Evolutionary conservation across 2,113 vertebrate genomes (phyloP).

Genomic region (Chaetorhynchus papuensis): DNA sequence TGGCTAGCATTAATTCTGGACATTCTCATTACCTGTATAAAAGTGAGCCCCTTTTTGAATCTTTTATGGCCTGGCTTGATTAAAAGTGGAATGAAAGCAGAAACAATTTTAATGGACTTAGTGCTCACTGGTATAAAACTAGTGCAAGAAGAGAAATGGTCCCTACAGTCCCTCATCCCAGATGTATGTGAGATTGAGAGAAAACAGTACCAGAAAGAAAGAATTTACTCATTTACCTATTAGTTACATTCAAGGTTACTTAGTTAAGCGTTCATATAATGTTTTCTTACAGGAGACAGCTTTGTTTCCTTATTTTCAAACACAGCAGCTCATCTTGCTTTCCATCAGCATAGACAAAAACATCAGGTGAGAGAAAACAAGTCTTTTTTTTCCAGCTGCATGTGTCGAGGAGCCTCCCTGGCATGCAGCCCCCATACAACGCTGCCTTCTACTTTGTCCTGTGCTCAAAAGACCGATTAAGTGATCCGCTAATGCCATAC

Average conservation of each 20-base stretch:
- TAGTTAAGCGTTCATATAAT: conserved; percentile 43
- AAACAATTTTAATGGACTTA: neutral
- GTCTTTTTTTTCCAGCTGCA: conserved; percentile 20
- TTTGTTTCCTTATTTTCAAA: conserved; percentile 59
- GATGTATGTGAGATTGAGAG: neutral
- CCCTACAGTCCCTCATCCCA: neutral
- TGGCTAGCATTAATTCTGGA: neutral
- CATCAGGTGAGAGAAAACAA: conserved; percentile 40
- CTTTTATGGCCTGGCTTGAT: neutral
- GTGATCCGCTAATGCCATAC: neutral
- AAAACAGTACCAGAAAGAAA: neutral
- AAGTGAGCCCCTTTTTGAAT: neutral
- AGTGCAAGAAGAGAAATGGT: neutral
- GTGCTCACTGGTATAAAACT: neutral
- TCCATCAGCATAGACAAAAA: conserved; percentile 36
- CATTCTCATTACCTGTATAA: neutral
- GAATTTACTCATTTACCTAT: neutral
- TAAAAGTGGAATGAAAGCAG: conserved; percentile 1
- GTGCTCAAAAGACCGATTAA: neutral
- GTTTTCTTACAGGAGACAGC: conserved; percentile 62
- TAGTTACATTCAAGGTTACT: conserved; percentile 10
- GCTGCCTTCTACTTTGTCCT: conserved; percentile 32
- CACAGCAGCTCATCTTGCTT: conserved; percentile 44
- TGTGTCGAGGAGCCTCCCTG: neutral
- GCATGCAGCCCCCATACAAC: neutral